Evolutionary conservation across 2,888 invertebrate species (phyloP).

Genomic region (Steinernema carpocapsae): DNA sequence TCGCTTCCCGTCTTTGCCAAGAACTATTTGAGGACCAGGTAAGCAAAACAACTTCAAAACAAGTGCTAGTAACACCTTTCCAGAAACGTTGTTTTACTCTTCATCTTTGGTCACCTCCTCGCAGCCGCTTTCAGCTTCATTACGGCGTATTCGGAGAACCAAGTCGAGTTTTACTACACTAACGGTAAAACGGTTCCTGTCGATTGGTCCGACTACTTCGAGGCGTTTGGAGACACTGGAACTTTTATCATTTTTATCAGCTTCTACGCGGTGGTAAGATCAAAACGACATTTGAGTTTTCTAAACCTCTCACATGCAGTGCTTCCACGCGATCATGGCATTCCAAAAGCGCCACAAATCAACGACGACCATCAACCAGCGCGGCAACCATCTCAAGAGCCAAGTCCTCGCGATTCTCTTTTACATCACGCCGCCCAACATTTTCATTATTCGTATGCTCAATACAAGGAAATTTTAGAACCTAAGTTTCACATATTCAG

Average conservation of each 20-base stretch:
- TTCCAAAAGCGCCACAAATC: constrained; percentile 11
- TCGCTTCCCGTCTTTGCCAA: background rate
- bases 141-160: constrained; percentile 13
- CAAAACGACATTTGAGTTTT: background rate
- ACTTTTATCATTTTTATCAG: constrained; percentile 6
- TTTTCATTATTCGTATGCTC: constrained; percentile 11
- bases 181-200: background rate
- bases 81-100: constrained; percentile 4
- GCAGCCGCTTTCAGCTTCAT: background rate
- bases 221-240: constrained; percentile 4
- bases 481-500: background rate
- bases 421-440: constrained; percentile 23
- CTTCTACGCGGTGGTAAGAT: background rate
- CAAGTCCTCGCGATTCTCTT: constrained; percentile 24
- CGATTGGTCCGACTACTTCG: constrained; percentile 30
- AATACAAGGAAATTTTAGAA: no score
- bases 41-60: background rate
- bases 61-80: no score
- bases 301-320: background rate
- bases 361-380: background rate
- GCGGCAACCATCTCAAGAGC: background rate
- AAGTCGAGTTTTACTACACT: background rate
- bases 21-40: background rate
- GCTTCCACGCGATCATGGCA: constrained; percentile 7
- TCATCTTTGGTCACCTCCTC: background rate